These are phyloP conservation scores for Zophobas morio DNA, from an alignment of 1,140 invertebrate species.

Conservation along the genomic window DNA sequence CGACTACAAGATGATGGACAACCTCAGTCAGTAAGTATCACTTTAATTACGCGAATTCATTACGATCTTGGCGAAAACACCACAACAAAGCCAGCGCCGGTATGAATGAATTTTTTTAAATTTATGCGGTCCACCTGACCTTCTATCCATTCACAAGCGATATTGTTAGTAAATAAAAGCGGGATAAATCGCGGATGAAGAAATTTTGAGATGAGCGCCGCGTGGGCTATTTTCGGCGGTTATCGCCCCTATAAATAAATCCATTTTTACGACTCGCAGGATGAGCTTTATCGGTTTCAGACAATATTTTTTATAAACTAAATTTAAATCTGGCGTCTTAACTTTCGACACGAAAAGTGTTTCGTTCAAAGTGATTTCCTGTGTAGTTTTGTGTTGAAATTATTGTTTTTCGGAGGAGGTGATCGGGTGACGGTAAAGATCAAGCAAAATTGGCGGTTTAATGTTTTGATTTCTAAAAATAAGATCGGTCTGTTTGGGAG, in stretches of 20 bases:
- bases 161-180: constrained; percentile 31
- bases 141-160: constrained; percentile 2
- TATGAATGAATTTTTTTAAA: constrained; percentile 25
- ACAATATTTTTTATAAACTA: not conserved
- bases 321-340: not conserved
- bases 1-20: constrained; percentile 96
- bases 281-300: not conserved
- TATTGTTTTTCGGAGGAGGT: too few relatives aligned
- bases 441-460: too few relatives aligned
- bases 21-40: constrained; percentile 85
- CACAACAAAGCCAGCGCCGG: constrained; percentile 5
- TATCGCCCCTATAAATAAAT: not conserved
- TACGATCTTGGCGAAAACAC: constrained; percentile 14
- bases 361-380: too few relatives aligned
- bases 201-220: not conserved
- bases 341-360: not conserved
- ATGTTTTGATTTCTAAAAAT: not conserved
- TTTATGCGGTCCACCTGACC: constrained; percentile 21
- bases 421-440: too few relatives aligned
- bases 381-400: too few relatives aligned
- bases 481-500: not conserved
- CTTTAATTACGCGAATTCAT: not conserved
- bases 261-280: not conserved
- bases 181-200: not conserved
- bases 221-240: constrained; percentile 6